Evolutionary conservation across 2,888 invertebrate species (phyloP).

Genomic region (Charanyca ferruginea): DNA sequence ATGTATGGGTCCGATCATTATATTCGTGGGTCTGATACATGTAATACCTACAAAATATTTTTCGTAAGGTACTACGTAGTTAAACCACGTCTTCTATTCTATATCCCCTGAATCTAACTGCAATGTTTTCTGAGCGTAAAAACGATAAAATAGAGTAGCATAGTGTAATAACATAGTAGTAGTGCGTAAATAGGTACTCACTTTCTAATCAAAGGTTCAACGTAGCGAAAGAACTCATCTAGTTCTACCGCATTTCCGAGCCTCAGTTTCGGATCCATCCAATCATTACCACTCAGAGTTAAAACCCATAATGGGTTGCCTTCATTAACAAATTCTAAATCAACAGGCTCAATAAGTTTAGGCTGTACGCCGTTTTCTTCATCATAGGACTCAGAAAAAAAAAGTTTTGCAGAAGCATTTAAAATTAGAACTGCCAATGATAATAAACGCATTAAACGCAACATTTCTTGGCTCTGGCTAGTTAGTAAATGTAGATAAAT

Average conservation of each 20-base stretch:
- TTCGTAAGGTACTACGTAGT: too few species aligned
- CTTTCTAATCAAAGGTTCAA: conserved; percentile 60
- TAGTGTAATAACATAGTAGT: too few species aligned
- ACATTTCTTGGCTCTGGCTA: conserved; percentile 42
- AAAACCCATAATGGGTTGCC: conserved; percentile 72
- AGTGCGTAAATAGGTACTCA: conserved; percentile 50
- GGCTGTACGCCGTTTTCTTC: conserved; percentile 7
- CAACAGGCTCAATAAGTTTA: not conserved
- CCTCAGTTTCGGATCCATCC: conserved; percentile 64
- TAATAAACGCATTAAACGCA: conserved; percentile 22
- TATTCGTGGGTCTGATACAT: too few species aligned
- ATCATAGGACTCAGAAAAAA: not conserved
- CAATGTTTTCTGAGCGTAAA: too few species aligned
- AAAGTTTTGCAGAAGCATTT: conserved; percentile 42
- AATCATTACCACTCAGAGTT: conserved; percentile 66
- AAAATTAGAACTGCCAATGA: conserved; percentile 31
- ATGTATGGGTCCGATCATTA: too few species aligned
- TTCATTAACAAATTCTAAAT: conserved; percentile 25
- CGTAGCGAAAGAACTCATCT: conserved; percentile 64
- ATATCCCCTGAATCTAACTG: too few species aligned
- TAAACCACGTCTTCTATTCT: too few species aligned
- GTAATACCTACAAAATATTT: too few species aligned
- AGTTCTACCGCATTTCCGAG: conserved; percentile 63
- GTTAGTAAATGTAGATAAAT: conserved; percentile 13
- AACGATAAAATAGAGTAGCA: too few species aligned